phyloP scores from a whole-genome alignment of 1,140 invertebrate genomes.

The Pomacea maculata region DNA sequence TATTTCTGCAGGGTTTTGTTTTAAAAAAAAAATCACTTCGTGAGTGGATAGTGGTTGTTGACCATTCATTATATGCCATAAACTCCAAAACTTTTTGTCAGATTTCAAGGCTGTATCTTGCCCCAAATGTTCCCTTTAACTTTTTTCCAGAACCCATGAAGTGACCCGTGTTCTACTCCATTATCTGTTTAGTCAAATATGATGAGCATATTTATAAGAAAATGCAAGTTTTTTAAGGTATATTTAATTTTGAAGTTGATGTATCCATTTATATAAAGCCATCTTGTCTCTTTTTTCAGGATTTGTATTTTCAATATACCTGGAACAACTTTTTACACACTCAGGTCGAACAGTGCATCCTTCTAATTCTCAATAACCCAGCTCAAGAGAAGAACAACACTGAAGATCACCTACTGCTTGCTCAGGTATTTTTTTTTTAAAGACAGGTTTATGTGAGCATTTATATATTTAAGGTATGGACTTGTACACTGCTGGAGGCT shows the following conservation, averaged over 20 bases:
- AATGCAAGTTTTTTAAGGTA: neutral
- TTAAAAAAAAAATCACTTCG: too few species aligned
- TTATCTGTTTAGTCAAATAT: neutral
- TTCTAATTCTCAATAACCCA: conserved; percentile 71
- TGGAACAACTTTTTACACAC: conserved; percentile 92
- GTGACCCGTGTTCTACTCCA: neutral
- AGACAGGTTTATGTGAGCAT: too few species aligned
- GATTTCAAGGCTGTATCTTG: too few species aligned
- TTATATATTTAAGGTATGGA: too few species aligned
- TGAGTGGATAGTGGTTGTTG: too few species aligned
- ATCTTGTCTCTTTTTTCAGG: conserved; percentile 69
- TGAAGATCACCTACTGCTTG: conserved; percentile 62
- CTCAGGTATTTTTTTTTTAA: conserved; percentile 51
- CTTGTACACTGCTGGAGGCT: too few species aligned
- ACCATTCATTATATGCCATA: too few species aligned
- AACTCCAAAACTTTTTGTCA: too few species aligned
- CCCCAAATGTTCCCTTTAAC: too few species aligned
- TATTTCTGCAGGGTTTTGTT: too few species aligned
- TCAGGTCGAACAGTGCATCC: conserved; percentile 80
- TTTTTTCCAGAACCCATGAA: too few species aligned
- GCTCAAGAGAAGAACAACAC: conserved; percentile 59
- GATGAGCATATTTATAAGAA: neutral
- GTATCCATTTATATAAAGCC: neutral
- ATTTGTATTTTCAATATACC: conserved; percentile 84
- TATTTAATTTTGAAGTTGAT: neutral